A percentile compares a stretch with the other conserved stretches of the same genome.
These are phyloP conservation scores for Steatocranus sp. DNA, from an alignment of 2,797 vertebrate genomes.

Conservation along the genomic window DNA sequence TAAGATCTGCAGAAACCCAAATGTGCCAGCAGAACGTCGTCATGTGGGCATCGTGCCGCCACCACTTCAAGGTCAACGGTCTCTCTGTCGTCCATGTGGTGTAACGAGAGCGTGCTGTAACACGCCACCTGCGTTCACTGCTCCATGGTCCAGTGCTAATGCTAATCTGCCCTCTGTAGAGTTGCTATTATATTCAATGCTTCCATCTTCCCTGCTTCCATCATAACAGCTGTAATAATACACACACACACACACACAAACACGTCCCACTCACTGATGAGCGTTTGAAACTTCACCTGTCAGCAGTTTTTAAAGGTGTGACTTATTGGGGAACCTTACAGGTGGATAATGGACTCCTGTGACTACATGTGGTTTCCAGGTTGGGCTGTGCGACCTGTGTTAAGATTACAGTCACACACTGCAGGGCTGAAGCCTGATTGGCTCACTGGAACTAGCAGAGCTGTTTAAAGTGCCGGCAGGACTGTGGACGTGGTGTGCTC, in stretches of 20 bases:
- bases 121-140: not conserved
- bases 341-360: not conserved
- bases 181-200: not conserved
- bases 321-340: not conserved
- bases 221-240: not conserved
- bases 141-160: not conserved
- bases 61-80: not conserved
- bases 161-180: not conserved
- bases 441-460: not conserved
- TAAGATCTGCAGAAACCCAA: not conserved
- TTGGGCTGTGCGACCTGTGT: not conserved
- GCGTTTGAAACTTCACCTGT: not conserved
- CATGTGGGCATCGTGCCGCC: not conserved
- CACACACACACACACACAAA: not conserved
- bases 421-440: not conserved
- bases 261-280: accelerated
- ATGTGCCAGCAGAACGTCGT: not conserved
- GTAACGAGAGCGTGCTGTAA: not conserved
- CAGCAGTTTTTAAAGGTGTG: not conserved
- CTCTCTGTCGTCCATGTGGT: not conserved
- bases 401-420: not conserved
- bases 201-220: not conserved
- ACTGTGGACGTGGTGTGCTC: not conserved
- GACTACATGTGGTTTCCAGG: not conserved
- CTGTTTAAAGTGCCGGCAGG: not conserved